Base-by-base conservation (phyloP, 2,888 invertebrate species). In the Tetanocera ferruginea region DNA sequence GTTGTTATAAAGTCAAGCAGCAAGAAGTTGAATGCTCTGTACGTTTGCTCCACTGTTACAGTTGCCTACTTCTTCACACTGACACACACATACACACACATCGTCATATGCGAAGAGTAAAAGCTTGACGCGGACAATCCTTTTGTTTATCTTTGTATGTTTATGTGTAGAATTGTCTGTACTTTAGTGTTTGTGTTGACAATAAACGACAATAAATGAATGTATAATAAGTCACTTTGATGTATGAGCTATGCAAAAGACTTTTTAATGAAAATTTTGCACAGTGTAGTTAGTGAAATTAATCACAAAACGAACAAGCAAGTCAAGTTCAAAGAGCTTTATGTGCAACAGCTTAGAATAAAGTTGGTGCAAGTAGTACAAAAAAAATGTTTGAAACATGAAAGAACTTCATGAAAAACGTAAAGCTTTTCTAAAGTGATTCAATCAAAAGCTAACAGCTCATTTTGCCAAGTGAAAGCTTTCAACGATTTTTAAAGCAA, bases 151-250 rank as follows among this genome's bases (percentile, higher is more conserved):
- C 23, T 49, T 25, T 69, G 14, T 49, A 28, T 31, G 8, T n/a
- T 28, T 31, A 17, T 31, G 11, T 25, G 28, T 17, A 17, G 2
- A 5, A 31, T 28, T 67, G 76, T 67, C 14, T 76, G 55, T 43
- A 23, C 60, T n/a, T 67, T 43, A 17, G 55, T 69, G 19, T 67
- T 64, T 55, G 52, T 69, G 66, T 52, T 31, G 76, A 76, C 76
- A 76, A 76, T 76, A 69, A 76, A 67, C 57, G 69, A 69, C 76
- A 76, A 76, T 76, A 76, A 76, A 76, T 74, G 69, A 75, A 69
- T 75, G 76, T 49, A 70, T 76, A 76, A 76, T 77, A 73, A 77
- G 77, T 77, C 77, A 77, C 76, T 28, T 34, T 73, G 77, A 67
- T 73, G 51, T 57, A 75, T 76, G 72, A 19, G 66, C 67, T 60